These are phyloP conservation scores for Dendrocopos noguchii DNA, from an alignment of 2,113 vertebrate species.

Conservation along the genomic window DNA sequence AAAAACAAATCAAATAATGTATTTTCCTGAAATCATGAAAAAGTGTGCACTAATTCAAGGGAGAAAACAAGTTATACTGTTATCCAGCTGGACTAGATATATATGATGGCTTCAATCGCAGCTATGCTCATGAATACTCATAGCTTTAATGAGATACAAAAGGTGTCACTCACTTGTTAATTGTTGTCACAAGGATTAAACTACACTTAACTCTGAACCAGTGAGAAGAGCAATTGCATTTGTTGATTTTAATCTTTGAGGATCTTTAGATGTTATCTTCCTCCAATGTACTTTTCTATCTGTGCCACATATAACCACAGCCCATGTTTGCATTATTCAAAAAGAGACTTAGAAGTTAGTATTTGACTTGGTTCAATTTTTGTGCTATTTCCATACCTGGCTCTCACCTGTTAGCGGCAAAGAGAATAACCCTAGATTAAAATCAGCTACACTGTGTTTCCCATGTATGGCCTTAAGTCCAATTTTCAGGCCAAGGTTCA, in stretches of 20 bases:
- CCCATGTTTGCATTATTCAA: neutral
- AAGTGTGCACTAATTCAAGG: rapidly evolving
- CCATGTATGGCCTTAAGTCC: neutral
- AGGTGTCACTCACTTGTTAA: neutral
- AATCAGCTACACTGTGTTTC: neutral
- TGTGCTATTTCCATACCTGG: neutral
- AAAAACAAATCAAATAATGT: neutral
- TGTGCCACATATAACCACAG: neutral
- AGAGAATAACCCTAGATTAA: neutral
- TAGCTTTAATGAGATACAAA: neutral
- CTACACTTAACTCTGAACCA: neutral
- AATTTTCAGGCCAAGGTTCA: neutral
- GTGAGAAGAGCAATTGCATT: neutral
- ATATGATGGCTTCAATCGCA: neutral
- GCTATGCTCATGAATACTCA: neutral
- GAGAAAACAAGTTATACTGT: neutral
- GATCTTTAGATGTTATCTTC: neutral
- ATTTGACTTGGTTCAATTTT: neutral
- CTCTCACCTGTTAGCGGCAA: neutral
- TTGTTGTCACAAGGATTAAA: neutral
- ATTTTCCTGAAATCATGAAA: neutral
- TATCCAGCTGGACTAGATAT: neutral
- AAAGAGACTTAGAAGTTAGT: neutral
- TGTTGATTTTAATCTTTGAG: neutral
- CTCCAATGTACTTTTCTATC: neutral